Conservation (phyloP, 2,113 vertebrate species). For the Coryphaenoides rupestris region DNA sequence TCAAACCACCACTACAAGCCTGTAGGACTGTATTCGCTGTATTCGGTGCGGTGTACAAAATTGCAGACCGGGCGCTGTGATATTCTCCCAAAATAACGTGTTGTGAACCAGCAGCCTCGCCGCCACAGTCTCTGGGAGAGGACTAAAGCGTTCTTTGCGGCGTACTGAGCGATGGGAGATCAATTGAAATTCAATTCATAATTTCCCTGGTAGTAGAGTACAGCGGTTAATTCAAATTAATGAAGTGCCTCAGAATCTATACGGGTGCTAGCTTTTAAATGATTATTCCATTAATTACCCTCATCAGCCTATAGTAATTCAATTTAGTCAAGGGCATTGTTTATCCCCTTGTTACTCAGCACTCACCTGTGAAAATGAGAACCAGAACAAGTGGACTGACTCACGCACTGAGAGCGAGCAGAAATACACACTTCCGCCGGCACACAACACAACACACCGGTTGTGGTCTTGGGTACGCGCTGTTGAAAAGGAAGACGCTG, state of each 20-base stretch:
- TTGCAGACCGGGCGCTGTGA: no score
- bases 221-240: constrained; percentile 66
- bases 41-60: no score
- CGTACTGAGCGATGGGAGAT: constrained; percentile 43
- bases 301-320: constrained; percentile 62
- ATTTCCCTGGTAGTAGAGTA: constrained; percentile 43
- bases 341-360: constrained; percentile 52
- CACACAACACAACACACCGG: background rate
- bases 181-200: constrained; percentile 68
- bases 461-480: background rate
- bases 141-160: background rate
- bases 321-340: constrained; percentile 48
- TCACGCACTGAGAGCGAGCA: no score
- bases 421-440: background rate
- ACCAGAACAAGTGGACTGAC: constrained; percentile 10
- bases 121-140: no score
- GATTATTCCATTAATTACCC: constrained; percentile 68
- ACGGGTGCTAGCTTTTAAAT: constrained; percentile 45
- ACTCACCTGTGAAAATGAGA: constrained; percentile 19
- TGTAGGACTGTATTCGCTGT: no score
- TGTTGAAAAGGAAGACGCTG: no score
- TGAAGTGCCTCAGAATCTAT: constrained; percentile 65
- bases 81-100: no score
- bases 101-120: no score
- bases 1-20: no score